These are phyloP conservation scores for Lymantria dispar DNA, from an alignment of 2,888 invertebrate species.

Conservation along the genomic window DNA sequence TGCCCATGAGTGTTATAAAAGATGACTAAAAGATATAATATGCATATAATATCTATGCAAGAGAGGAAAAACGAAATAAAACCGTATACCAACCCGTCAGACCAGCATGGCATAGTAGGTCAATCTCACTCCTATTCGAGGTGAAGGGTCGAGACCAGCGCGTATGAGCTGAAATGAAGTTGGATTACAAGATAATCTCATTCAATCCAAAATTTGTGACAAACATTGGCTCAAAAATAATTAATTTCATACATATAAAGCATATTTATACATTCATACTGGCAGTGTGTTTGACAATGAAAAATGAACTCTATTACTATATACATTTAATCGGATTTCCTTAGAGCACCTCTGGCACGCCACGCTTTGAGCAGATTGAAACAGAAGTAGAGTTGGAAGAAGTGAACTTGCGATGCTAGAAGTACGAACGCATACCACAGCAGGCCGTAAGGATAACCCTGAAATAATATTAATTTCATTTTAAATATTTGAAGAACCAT, in stretches of 20 bases:
- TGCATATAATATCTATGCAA: too few species aligned
- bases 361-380: constrained; percentile 92
- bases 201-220: background rate
- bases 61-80: too few species aligned
- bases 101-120: too few species aligned
- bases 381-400: constrained; percentile 92
- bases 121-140: too few species aligned
- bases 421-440: constrained; percentile 96
- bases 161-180: too few species aligned
- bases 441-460: constrained; percentile 95
- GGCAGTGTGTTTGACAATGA: constrained; percentile 31
- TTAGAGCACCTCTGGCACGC: constrained; percentile 87
- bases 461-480: constrained; percentile 39
- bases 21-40: too few species aligned
- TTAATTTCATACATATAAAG: constrained; percentile 21
- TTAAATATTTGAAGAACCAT: too few species aligned
- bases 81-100: too few species aligned
- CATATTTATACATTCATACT: constrained; percentile 17
- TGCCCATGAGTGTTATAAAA: too few species aligned
- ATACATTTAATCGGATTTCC: constrained; percentile 85
- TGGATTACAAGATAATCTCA: too few species aligned
- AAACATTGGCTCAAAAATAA: background rate
- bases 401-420: constrained; percentile 93
- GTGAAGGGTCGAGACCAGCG: too few species aligned
- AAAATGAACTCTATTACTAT: constrained; percentile 16